phyloP scores from a whole-genome alignment of 1,140 invertebrate species.

The Bombus consobrinus region DNA sequence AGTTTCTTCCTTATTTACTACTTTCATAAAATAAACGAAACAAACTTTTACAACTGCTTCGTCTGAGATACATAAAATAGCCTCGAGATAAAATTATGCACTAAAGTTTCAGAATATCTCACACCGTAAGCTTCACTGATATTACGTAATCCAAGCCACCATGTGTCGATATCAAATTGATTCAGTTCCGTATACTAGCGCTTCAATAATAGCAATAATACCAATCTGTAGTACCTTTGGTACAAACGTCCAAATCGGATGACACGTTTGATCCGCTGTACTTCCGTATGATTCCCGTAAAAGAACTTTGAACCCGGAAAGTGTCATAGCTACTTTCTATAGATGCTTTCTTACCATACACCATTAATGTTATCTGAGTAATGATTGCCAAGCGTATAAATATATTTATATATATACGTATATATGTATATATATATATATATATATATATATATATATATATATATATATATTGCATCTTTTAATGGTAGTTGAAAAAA shows the following conservation, averaged over 20 bases:
- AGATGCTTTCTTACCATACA: constrained; percentile 44
- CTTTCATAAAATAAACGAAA: too few species aligned
- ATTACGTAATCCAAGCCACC: neutral
- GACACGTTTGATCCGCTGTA: neutral
- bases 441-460: neutral
- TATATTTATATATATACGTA: constrained; percentile 2
- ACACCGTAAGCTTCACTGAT: neutral
- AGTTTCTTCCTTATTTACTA: too few species aligned
- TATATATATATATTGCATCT: constrained; percentile 35
- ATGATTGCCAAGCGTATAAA: constrained; percentile 42
- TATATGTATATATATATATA: neutral
- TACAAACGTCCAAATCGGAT: neutral
- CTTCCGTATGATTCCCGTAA: neutral
- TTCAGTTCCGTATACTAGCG: constrained; percentile 17
- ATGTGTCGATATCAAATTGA: neutral
- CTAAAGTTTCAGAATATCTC: constrained; percentile 10
- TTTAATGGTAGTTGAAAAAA: constrained; percentile 23
- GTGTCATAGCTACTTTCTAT: constrained; percentile 21
- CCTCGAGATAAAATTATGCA: constrained; percentile 15
- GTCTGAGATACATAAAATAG: neutral
- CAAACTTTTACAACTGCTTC: too few species aligned
- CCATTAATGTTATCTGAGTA: constrained; percentile 71
- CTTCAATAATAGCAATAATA: constrained; percentile 24
- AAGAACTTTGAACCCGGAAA: neutral
- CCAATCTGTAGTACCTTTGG: neutral